Conservation (phyloP, 2,113 vertebrate genomes). For the Haplochromis burtoni region DNA sequence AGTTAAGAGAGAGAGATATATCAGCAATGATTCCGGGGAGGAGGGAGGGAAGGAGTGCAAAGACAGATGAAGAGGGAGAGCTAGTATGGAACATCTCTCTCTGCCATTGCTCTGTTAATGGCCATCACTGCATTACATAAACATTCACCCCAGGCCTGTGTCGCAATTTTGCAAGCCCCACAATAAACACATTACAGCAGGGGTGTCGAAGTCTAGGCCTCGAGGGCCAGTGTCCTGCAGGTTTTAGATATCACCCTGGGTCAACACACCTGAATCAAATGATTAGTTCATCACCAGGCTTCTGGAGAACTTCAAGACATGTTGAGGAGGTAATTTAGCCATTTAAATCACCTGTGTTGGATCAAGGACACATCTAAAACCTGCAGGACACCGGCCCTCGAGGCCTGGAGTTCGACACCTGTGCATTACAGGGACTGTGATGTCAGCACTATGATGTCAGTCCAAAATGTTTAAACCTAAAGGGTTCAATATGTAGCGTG, state of each 20-base stretch:
- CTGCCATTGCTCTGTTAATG: not conserved
- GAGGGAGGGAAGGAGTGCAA: constrained; percentile 60
- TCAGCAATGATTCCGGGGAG: constrained; percentile 23
- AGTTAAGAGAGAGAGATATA: constrained; percentile 50
- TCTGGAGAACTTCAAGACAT: not conserved
- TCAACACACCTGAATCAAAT: not conserved
- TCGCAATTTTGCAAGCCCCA: not conserved
- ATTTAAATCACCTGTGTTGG: not conserved
- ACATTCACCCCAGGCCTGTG: not conserved
- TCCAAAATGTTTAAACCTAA: not conserved
- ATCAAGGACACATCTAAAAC: not conserved
- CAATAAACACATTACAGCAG: not conserved
- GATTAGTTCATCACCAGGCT: not conserved
- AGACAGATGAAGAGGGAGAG: constrained; percentile 75
- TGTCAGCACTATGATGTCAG: not conserved
- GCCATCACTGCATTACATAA: not conserved
- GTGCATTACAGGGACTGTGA: not conserved
- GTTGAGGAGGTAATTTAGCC: not conserved
- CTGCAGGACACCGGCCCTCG: not conserved
- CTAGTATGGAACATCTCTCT: constrained; percentile 66
- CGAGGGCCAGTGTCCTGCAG: rapidly evolving
- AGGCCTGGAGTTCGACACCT: not conserved
- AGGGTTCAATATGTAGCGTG: not conserved
- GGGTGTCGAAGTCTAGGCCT: not conserved
- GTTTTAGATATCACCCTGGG: not conserved